A percentile compares a stretch with the other conserved stretches of the same genome.
Evolutionary conservation across 64 coral and sea anemone genomes (phyloP).

Genomic region (Dendrophyllia cribrosa): DNA sequence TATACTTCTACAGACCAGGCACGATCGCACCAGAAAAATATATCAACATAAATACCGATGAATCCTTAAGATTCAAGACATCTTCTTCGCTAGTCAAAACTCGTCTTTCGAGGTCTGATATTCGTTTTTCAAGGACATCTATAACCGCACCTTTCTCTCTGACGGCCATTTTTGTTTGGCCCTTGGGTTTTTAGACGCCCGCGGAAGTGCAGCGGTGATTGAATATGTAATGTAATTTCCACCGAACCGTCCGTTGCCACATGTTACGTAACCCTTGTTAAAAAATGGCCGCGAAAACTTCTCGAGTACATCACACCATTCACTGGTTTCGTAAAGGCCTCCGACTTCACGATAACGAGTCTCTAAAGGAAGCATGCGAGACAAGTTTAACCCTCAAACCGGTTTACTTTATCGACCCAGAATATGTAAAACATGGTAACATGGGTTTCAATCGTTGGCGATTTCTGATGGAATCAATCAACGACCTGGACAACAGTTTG

Average conservation of each 20-base stretch:
- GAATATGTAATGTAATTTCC: neutral
- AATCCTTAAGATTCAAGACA: conserved; percentile 64
- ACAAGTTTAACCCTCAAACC: conserved; percentile 66
- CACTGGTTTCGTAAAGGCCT: conserved; percentile 81
- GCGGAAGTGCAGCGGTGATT: neutral
- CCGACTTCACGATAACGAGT: conserved; percentile 62
- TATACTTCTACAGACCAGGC: neutral
- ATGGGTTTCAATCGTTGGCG: conserved; percentile 71
- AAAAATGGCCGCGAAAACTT: conserved; percentile 58
- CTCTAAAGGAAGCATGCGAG: conserved; percentile 61
- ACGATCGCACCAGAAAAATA: neutral
- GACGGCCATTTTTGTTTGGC: conserved; percentile 65
- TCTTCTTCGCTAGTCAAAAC: conserved; percentile 77
- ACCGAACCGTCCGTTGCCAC: neutral
- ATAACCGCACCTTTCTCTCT: conserved; percentile 62
- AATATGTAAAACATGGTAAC: conserved; percentile 58
- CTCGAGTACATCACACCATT: conserved; percentile 45
- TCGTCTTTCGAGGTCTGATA: conserved; percentile 76
- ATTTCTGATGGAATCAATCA: conserved; percentile 62
- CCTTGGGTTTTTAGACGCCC: neutral
- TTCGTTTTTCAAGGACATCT: conserved; percentile 76
- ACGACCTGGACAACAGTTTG: conserved; percentile 63
- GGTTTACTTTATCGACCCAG: conserved; percentile 62
- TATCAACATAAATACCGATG: conserved; percentile 70
- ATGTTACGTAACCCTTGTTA: conserved; percentile 25